Base-by-base conservation (phyloP, 2,113 vertebrate species). In the Melanocharis versteri region DNA sequence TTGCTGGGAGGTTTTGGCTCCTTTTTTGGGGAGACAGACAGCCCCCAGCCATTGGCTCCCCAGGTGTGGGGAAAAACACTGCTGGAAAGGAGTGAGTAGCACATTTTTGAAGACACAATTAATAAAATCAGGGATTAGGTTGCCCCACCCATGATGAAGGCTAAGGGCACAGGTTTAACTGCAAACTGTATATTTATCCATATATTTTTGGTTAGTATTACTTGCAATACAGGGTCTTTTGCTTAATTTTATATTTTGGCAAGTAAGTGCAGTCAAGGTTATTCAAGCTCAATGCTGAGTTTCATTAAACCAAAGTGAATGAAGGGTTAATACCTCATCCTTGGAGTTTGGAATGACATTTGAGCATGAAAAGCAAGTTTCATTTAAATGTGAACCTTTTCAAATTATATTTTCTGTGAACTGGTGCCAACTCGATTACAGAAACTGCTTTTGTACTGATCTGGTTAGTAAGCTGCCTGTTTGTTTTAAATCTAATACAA, bases 321-420 rank as follows among this genome's bases (percentile, higher is more conserved):
- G 39, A 90, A 79, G 82, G 79, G 87, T 97, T 96, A 95, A 96
- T 83, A 92, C 22, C 68, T 91, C 72, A 90, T 92, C 44, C 40
- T 70, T 56, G 64, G 71, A 89, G 54, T 86, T 58, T 90, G 71
- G 71, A 95, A 80, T 90, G 75, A 88, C 37, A 96, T 93, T 93
- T 88, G 33, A 95, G 47, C 60, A 70, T 92, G 75, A 83, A 95
- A 96, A 94, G 68, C 58, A 90, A 89, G 75, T 73, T 88, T 90
- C 64, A 86, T 93, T 95, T 90, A 87, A 93, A 97, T 90, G 40
- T 84, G 94, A 96, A 95, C 72, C 94, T 96, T 95, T 95, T 93
- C 68, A 92, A 95, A 96, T 95, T 77, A 56, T 91, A 86, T 94
- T 95, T 96, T 83, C 88, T 95, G 73, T 96, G 89, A 95, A 88